Evolutionary conservation across 2,888 invertebrate genomes (phyloP).

Genomic region (Seira ritae): DNA sequence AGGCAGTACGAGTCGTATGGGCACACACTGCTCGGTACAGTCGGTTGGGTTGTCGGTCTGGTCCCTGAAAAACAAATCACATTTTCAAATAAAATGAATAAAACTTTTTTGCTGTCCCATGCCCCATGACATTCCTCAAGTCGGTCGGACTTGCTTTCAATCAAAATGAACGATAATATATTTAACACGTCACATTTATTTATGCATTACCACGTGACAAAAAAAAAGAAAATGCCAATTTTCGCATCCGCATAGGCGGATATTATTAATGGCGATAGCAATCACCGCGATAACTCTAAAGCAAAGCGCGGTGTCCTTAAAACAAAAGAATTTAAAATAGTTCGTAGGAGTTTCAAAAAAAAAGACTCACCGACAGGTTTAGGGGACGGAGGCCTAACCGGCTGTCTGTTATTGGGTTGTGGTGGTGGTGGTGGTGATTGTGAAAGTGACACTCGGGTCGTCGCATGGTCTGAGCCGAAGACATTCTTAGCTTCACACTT

Average conservation of each 20-base stretch:
- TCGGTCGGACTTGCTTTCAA: neutral
- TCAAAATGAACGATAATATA: too few species aligned
- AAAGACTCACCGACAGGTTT: conserved; percentile 67
- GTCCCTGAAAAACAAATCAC: conserved; percentile 65
- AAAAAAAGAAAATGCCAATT: too few species aligned
- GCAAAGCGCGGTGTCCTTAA: too few species aligned
- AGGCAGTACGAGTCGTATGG: conserved; percentile 86
- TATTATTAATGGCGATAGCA: too few species aligned
- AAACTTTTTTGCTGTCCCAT: neutral
- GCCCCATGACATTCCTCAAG: neutral
- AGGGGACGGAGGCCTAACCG: conserved; percentile 43
- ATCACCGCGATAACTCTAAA: too few species aligned
- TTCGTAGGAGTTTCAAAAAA: neutral
- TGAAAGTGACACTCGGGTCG: conserved; percentile 66
- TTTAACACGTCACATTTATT: too few species aligned
- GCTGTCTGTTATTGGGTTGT: conserved; percentile 1
- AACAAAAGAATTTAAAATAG: too few species aligned
- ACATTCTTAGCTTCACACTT: conserved; percentile 73
- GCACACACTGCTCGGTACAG: conserved; percentile 81
- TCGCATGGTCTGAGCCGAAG: conserved; percentile 72
- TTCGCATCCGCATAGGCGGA: too few species aligned
- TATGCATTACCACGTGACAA: too few species aligned
- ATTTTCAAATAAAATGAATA: too few species aligned
- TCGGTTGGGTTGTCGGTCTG: conserved; percentile 79
- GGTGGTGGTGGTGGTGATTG: conserved; percentile 26